Evolutionary conservation across 1,140 invertebrate genomes (phyloP), one percentile per base, ranked within the genome.

Genomic region (Meloidogyne floridensis): DNA sequence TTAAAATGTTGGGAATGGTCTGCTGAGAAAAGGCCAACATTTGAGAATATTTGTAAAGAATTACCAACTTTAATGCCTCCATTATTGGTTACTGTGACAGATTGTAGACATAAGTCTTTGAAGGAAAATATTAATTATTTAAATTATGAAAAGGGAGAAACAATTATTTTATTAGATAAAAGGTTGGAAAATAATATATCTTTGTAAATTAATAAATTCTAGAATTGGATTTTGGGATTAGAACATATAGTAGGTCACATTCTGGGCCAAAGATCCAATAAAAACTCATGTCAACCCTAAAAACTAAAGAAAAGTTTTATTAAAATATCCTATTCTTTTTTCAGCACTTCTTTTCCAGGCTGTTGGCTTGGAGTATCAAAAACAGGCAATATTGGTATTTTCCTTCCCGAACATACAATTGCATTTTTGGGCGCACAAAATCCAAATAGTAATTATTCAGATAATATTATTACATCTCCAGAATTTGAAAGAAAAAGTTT

Each of bases 1-100:
- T 91, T 94, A 72, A 94, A 96, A 88, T 98, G 96, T 90, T 98
- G 97, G 97, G 93, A 94, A 77, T 95, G 98, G 87, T 95, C 98
- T 83, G 93, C 95, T 0, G 92, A 92, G n/a, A 93, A 94, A 83
- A 91, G 97, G 81, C 97, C 97, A 0, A 95, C 94, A 73, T 99
- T 99, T 90, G 93, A 93, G 73, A 95, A 97, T 85, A 92, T 99
- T 2, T 93, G 94, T 72, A 92, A 92, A 13, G 91, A 93, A 18
- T 91, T 98, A 83, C 94, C 94, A 0, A 95, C 96, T 87, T 89
- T 94, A 89, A 90, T 89, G 90, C 96, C 97, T 0, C 95, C 96
- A 90, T 94, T 96, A 91, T 94, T 98, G 32, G 93, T 94, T 87
- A 93, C 94, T 4, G 92, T 94, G 10, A 92, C 93, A 75, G 93